phyloP scores from a whole-genome alignment of 1,140 invertebrate species.

The Pachyrhynchus sulphureomaculatus region DNA sequence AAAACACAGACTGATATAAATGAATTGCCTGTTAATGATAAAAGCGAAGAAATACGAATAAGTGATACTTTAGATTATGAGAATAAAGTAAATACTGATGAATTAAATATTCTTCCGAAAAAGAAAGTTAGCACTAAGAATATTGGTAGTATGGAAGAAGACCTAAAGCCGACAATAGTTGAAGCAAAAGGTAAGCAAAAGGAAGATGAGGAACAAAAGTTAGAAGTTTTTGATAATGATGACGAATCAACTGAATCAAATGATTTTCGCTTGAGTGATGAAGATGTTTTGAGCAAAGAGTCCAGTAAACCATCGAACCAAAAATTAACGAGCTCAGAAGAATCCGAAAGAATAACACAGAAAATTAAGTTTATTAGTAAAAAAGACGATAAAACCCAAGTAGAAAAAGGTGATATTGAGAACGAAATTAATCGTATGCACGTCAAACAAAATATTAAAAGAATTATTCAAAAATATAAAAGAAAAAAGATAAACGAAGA shows the following conservation, averaged over 20 bases:
- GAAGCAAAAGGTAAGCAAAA: conserved; percentile 2
- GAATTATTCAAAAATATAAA: conserved; percentile 41
- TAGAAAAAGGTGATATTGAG: background rate
- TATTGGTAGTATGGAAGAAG: background rate
- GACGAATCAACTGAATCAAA: no score
- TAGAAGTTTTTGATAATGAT: background rate
- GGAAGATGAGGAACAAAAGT: background rate
- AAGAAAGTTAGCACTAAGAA: background rate
- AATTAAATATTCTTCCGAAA: background rate
- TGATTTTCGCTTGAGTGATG: no score
- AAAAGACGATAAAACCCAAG: background rate
- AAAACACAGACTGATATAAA: no score
- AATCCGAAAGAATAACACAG: background rate
- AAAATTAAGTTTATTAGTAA: background rate
- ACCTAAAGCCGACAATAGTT: background rate
- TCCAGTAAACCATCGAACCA: no score
- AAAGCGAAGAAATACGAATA: no score
- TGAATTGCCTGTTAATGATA: background rate
- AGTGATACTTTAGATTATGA: no score
- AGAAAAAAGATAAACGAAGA: conserved; percentile 38
- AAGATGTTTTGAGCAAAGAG: no score
- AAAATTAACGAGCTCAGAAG: no score
- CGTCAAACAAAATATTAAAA: conserved; percentile 41
- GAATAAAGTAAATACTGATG: no score
- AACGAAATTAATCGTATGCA: conserved; percentile 29